Base-by-base conservation (phyloP, 2,888 invertebrate genomes). In the Cerastoderma edule region DNA sequence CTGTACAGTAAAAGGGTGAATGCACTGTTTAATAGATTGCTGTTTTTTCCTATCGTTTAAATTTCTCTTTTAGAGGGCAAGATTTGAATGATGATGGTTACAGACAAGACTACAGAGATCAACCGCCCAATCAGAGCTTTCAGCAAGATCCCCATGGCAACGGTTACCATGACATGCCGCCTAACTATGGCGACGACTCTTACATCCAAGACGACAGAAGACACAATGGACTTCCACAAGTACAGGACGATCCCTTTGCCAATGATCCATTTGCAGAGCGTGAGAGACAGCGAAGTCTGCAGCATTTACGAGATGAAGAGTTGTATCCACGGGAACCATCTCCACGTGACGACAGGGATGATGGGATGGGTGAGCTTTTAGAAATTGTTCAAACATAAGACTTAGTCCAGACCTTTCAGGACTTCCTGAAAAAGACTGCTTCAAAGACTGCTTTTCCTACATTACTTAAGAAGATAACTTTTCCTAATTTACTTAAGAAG, bases 181-280 rank as follows among this genome's bases (percentile, higher is more conserved):
- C 68, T 13, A 77, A 81, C 53, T 78, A 78, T 22, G 63, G 68
- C n/a, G 83, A 84, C 46, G 73, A 78, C 33, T 75, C 83, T 32
- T 63, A 69, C 35, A 68, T 69, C 32, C 80, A 79, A 28, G 81
- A 80, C 6, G 81, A 85, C 33, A 64, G 75, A 19, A 80, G 85
- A 53, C 87, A 85, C 69, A 87, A 90, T 33, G 90, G 90, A 2
- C 80, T 90, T 28, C 90, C 89, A 13, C 86, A 84, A 39, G 87
- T 90, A 19, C 85, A 84, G 67, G 76, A 79, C 39, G 89, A 90
- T 65, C 90, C 90, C 3, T 89, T 89, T 83, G 89, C 89, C 6
- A 88, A 89, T 66, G 89, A 89, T 74, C 89, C 89, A 0, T 90
- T 89, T 76, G 83, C 84, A 68, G 13, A 27, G 24, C 82, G 84